Evolutionary conservation across 2,113 vertebrate genomes (phyloP).

Genomic region (Scophthalmus maximus): DNA sequence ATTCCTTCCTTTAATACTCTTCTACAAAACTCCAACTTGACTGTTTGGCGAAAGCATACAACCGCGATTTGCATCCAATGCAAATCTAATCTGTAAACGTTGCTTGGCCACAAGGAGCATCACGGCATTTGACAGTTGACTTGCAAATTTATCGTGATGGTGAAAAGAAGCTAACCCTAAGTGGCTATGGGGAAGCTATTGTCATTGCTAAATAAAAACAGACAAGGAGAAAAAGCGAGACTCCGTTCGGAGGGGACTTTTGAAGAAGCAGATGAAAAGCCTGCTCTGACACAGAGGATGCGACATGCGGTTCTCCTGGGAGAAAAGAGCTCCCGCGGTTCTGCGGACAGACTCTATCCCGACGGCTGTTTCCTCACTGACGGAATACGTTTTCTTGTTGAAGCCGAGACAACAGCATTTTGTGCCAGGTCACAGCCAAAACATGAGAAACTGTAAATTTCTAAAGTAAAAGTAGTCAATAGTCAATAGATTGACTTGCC

Average conservation of each 20-base stretch:
- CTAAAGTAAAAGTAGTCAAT: no score
- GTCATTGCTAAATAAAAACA: conserved; percentile 43
- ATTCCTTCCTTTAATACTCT: no score
- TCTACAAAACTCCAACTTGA: background rate
- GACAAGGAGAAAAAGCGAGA: conserved; percentile 40
- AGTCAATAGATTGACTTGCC: no score
- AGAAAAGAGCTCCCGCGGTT: conserved; percentile 23
- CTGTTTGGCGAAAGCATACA: background rate
- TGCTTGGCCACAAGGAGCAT: conserved; percentile 2
- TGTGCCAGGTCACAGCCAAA: no score
- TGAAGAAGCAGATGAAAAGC: conserved; percentile 52
- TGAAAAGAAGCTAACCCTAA: conserved; percentile 21
- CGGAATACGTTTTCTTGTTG: conserved; percentile 1
- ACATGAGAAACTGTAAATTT: no score
- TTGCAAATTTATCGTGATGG: conserved; percentile 38
- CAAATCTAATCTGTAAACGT: conserved; percentile 27
- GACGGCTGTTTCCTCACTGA: conserved; percentile 14
- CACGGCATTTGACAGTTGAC: conserved; percentile 45
- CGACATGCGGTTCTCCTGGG: conserved; percentile 36
- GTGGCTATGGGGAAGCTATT: conserved; percentile 23
- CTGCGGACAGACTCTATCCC: conserved; percentile 29
- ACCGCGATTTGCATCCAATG: conserved; percentile 12
- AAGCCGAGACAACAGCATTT: conserved; percentile 9
- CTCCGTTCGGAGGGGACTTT: conserved; percentile 14
- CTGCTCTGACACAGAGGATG: conserved; percentile 34